Conservation (phyloP, 30 jellyfish, hydroid and myxozoan genomes). For the Pelagia noctiluca region DNA sequence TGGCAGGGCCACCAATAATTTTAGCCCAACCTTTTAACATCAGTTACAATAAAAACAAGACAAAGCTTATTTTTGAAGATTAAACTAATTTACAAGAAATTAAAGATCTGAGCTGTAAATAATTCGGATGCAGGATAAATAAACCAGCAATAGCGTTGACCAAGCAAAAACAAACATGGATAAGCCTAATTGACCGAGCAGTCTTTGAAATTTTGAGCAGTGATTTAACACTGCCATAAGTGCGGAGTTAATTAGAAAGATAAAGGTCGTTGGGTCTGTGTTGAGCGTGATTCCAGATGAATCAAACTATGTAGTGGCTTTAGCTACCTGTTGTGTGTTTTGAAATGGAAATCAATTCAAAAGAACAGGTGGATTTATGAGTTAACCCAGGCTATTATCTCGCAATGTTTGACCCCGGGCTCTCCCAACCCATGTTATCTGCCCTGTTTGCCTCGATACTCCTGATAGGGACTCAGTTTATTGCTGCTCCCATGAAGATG, state of each 20-base stretch:
- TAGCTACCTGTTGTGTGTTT: constrained; percentile 2
- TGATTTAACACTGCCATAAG: not conserved
- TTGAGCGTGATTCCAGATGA: not conserved
- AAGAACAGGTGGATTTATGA: not conserved
- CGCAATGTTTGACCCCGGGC: not conserved
- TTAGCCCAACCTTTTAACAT: too few species aligned
- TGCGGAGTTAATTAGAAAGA: not conserved
- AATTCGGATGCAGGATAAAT: not conserved
- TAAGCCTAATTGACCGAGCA: not conserved
- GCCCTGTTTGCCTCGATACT: not conserved
- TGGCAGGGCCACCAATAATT: too few species aligned
- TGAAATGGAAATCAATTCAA: not conserved
- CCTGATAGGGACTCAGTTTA: too few species aligned
- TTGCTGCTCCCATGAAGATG: not conserved
- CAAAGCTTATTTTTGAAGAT: too few species aligned
- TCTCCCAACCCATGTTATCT: too few species aligned
- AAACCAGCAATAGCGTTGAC: not conserved
- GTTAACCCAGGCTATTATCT: not conserved
- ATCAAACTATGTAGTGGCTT: too few species aligned
- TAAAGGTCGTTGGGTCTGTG: not conserved
- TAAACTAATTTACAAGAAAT: too few species aligned
- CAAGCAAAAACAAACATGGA: not conserved
- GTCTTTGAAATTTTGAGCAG: not conserved
- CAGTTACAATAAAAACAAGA: too few species aligned
- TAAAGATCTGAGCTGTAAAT: too few species aligned